Evolutionary conservation across 2,113 vertebrate genomes (phyloP), one percentile per base, ranked within the genome.

Genomic region (Ranitomeya variabilis): DNA sequence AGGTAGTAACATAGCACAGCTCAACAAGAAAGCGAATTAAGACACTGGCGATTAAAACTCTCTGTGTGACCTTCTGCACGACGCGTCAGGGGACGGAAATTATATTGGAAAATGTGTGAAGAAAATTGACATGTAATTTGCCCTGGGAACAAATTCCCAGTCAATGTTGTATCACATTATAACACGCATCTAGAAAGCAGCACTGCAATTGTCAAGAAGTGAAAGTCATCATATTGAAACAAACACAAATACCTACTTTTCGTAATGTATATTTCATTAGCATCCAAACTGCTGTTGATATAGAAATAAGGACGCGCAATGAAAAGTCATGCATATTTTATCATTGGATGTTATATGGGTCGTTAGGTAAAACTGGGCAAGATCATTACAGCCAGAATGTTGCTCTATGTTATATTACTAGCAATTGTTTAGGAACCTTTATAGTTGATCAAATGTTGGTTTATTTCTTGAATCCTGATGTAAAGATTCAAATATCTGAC

Each of bases 61-160:
- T 66, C 66, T 55, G 14, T 54, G 23, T 74, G 84, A 86, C 55
- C 54, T 76, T 76, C 71, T 59, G 57, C 12, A 60, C 71, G 60
- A 59, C 26, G 45, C 69, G 18, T 86, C 55, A 59, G 71, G 69
- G 54, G 26, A 86, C 18, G 31, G 69, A 76, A 86, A 76, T 85
- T 85, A 57, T 59, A 60, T 74, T 60, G 69, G 2, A 76, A 86
- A 52, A 71, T 15, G 19, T 67, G 82, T 71, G 21, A 84, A 84
- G 62, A 71, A 69, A 84, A 69, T 71, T 84, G 66, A 71, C 82
- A 84, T 84, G 51, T 52, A 84, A 69, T 84, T 69, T 71, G 64
- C 64, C 67, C 64, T 84, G 67, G 71, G 82, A n/a, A 84, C 51
- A 84, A 54, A 84, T 84, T 84, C 45, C 45, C 82, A 55, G 45